Evolutionary conservation across 2,888 invertebrate species (phyloP), one percentile per base, ranked within the genome.

Genomic region (Cylindroiulus punctatus): DNA sequence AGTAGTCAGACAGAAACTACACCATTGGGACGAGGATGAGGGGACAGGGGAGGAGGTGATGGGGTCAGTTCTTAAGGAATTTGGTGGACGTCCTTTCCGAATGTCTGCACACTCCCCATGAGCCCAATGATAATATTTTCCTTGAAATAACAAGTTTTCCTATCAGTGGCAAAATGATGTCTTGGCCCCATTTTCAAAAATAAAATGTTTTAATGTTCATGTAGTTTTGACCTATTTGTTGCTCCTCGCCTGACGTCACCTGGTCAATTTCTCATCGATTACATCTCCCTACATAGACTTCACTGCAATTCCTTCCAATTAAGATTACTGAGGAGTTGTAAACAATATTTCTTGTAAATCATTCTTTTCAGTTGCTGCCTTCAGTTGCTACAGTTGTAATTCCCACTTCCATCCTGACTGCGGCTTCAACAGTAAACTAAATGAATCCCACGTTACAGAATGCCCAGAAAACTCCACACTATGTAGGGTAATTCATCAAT

Each of bases 401-500:
- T 86, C 86, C 22, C 47, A 86, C 7, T 82, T 82, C 14, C n/a
- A 40, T 36, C 4, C 82, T 10, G 86, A 86, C 30, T 57, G 85
- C 8, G 57, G 52, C 65, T 83, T 40, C 52, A 81, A 30, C 81
- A 84, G 22, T 8, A 12, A 12, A 96, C 96, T 90, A 94, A 95
- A 87, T 86, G 94, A 96, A 90, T 93, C 94, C 86, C 91, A 93
- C 89, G 92, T 93, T 12, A 92, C 93, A 84, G 92, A 95, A 90
- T 96, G 96, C 90, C 90, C 91, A n/a, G 93, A 93, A 65, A 93
- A 93, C 87, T 94, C 94, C 91, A 94, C 94, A 4, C 93, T 96
- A 89, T 96, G 96, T 91, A 93, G 96, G 88, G 96, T 96, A 92
- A 96, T 96, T 87, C 93, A 94, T 84, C 96, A 96, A 92, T 93